phyloP scores from a whole-genome alignment of 1,140 invertebrate species.

The Hyles vespertilio region DNA sequence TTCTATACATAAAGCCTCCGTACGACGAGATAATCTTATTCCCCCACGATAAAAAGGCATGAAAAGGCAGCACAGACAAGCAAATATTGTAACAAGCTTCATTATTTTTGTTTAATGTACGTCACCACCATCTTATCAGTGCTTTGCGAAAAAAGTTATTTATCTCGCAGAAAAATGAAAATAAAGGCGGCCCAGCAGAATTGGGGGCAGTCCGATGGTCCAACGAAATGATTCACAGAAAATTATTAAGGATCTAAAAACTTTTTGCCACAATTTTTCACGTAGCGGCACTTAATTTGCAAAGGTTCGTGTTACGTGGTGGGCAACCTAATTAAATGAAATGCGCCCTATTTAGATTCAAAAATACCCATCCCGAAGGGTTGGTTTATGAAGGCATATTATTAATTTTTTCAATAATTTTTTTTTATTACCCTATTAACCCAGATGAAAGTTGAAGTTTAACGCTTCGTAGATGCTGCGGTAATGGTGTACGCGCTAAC shows the following conservation, averaged over 20 bases:
- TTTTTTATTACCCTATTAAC: conserved; percentile 60
- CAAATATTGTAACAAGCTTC: no score
- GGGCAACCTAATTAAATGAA: conserved; percentile 32
- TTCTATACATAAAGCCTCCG: no score
- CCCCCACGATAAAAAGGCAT: no score
- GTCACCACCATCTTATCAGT: no score
- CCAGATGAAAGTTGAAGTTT: conserved; percentile 36
- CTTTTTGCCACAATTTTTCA: conserved; percentile 15
- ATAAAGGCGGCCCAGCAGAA: conserved; percentile 1
- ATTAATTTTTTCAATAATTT: conserved; percentile 35
- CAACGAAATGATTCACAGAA: conserved; percentile 15
- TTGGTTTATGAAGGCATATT: conserved; percentile 23
- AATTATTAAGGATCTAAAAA: conserved; percentile 16
- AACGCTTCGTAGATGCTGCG: conserved; percentile 41
- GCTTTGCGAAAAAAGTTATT: neutral
- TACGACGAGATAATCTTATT: no score
- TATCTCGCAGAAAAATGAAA: conserved; percentile 4
- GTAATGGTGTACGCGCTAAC: conserved; percentile 52
- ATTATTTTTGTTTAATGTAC: no score
- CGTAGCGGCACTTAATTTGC: conserved; percentile 20
- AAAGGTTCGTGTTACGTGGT: conserved; percentile 15
- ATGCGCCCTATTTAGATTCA: conserved; percentile 8
- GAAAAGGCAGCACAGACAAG: no score
- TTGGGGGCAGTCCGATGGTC: conserved; percentile 3
- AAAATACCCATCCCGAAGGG: conserved; percentile 25